Evolutionary conservation across 2,888 invertebrate species (phyloP), one percentile per base, ranked within the genome.

Genomic region (Rhagophthalmus giganteus): DNA sequence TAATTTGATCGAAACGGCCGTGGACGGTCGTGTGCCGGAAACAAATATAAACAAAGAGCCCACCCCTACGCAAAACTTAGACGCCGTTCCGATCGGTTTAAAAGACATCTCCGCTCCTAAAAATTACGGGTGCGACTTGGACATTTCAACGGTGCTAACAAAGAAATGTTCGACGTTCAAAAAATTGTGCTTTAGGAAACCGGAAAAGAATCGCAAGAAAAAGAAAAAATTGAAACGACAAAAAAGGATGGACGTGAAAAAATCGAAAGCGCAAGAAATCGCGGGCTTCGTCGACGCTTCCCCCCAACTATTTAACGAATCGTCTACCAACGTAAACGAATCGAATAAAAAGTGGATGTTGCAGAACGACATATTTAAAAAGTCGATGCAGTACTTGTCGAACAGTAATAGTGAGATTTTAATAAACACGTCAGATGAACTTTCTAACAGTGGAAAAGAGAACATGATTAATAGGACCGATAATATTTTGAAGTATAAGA

Each of bases 381-480:
- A n/a, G n/a, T n/a, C n/a, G n/a, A n/a, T n/a, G n/a, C n/a, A n/a
- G n/a, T n/a, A n/a, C n/a, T n/a, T n/a, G n/a, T n/a, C n/a, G n/a
- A n/a, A n/a, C n/a, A n/a, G n/a, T n/a, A n/a, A n/a, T n/a, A 37
- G n/a, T n/a, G 37, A 37, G 10, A 10, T 10, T 13, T 9, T 2
- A 2, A 9, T 10, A 13, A 28, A 10, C 7, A 13, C 25, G 27
- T 13, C 13, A 2, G 38, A 39, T 27, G 26, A 39, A n/a, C 25
- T 39, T 39, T 28, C 28, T 13, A 28, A 27, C 16, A 39, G 38
- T 13, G 38, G 26, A 13, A 39, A 39, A 13, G 38, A 39, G 10
- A 39, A 39, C 9, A 27, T 26, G 4, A 10, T 28, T 10, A 37
- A 12, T 25, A 9, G 24, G 7, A 25, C 24, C 10, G 4, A 37